These are phyloP conservation scores for Habrosyne pyritoides DNA, from an alignment of 2,888 invertebrate genomes.

Conservation along the genomic window DNA sequence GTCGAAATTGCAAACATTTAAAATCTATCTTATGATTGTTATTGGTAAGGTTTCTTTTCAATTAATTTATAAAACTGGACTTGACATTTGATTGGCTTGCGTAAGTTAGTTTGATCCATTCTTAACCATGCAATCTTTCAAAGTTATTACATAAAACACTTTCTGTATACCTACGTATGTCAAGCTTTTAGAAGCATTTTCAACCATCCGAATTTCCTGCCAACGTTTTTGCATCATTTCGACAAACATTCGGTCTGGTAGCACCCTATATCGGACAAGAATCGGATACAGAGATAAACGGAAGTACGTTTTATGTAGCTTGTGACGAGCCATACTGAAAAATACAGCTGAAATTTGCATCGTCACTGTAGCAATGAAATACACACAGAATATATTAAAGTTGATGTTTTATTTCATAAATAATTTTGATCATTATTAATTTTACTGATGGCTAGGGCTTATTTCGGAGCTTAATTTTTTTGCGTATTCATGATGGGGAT, in stretches of 20 bases:
- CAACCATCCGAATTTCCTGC: too few relatives aligned
- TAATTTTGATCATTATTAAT: background rate
- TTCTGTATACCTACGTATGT: too few relatives aligned
- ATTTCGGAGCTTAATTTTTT: background rate
- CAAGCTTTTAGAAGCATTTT: too few relatives aligned
- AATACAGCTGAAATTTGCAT: constrained; percentile 1
- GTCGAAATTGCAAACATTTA: too few relatives aligned
- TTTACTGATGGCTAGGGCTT: background rate
- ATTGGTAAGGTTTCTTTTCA: too few relatives aligned
- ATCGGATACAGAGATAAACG: background rate
- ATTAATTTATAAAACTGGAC: too few relatives aligned
- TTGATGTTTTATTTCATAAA: background rate
- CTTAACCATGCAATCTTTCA: too few relatives aligned
- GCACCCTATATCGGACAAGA: background rate
- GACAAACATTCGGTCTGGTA: background rate
- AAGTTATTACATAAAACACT: too few relatives aligned
- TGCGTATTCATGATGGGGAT: background rate
- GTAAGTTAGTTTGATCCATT: too few relatives aligned
- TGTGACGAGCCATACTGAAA: background rate
- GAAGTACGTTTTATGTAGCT: background rate
- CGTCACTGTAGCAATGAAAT: background rate
- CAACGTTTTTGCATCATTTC: background rate
- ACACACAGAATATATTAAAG: background rate
- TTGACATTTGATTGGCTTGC: too few relatives aligned
- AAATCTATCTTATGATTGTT: too few relatives aligned